phyloP scores from a whole-genome alignment of 2,113 vertebrate species.

The Hipposideros armiger region DNA sequence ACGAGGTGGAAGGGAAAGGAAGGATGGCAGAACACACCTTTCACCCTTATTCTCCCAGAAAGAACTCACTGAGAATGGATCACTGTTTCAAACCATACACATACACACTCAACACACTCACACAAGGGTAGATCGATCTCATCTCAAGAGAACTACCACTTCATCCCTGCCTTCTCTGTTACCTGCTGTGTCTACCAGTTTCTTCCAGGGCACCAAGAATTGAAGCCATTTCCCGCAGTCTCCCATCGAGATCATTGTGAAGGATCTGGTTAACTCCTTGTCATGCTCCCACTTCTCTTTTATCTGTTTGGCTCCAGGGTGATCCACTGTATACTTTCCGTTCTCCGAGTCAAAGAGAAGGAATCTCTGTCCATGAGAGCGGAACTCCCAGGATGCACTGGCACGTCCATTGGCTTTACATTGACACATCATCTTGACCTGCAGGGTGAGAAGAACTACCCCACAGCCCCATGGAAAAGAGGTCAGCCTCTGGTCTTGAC shows the following conservation, averaged over 20 bases:
- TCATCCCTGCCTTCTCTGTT: background rate
- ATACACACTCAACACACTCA: background rate
- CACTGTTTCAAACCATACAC: too few relatives aligned
- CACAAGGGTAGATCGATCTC: background rate
- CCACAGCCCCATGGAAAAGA: background rate
- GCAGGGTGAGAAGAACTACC: background rate
- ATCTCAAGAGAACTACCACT: background rate
- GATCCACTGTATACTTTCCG: rapidly evolving
- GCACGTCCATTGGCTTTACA: rapidly evolving
- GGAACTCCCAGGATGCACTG: rapidly evolving
- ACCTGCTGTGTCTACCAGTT: background rate
- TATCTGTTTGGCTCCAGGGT: background rate
- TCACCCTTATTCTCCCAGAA: background rate
- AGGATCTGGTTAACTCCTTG: rapidly evolving
- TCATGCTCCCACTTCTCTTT: background rate
- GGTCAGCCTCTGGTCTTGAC: background rate
- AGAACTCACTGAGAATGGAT: rapidly evolving
- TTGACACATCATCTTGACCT: background rate
- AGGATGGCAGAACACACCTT: rapidly evolving
- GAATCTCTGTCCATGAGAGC: rapidly evolving
- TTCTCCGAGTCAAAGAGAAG: rapidly evolving
- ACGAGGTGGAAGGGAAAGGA: background rate
- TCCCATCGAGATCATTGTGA: rapidly evolving
- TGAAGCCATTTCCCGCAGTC: rapidly evolving
- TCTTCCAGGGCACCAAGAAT: rapidly evolving